Base-by-base conservation (phyloP, 2,888 invertebrate species). In the Yponomeuta sedellus region DNA sequence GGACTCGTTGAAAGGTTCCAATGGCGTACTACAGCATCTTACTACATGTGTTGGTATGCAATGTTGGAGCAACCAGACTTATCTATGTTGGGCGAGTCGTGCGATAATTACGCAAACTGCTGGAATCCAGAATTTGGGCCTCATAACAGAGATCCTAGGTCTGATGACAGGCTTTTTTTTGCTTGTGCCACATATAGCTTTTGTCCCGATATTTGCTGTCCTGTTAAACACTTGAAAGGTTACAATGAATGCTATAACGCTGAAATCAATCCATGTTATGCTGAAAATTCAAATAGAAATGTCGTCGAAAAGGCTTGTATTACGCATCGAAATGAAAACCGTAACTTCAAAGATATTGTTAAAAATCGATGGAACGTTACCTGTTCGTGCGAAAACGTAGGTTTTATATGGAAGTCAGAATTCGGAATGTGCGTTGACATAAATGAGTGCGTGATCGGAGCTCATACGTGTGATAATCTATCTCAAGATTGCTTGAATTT, bases 31-130 rank as follows among this genome's bases (percentile, higher is more conserved):
- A 89, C 93, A 0, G 94, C 93, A 0, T 92, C 93, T 71, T 94
- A 94, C 78, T 94, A 91, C 79, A 93, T 94, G 93, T 94, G 94
- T 73, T 93, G 93, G 93, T 94, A 92, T 75, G 93, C 94, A 19
- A 93, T 94, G 92, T 80, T 89, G 64, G 89, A 88, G 68, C 83
- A 74, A 20, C 85, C 91, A 5, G 86, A 87, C 64, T 77, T 94
- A 68, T 81, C 86, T 16, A 84, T 88, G 75, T 81, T 94, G 58
- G 87, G 87, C 0, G 94, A 93, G 71, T 75, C 80, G 10, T 94
- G 94, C 74, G 94, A 94, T 74, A 94, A 94, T 79, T 92, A 91
- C 71, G 94, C 94, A 1, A 82, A 88, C 73, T 94, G 94, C 72
- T 78, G 92, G 67, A 89, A 92, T 72, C 69, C 77, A 12, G 72